Evolutionary conservation across 2,113 vertebrate species (phyloP).

Genomic region (Calidris pugnax): DNA sequence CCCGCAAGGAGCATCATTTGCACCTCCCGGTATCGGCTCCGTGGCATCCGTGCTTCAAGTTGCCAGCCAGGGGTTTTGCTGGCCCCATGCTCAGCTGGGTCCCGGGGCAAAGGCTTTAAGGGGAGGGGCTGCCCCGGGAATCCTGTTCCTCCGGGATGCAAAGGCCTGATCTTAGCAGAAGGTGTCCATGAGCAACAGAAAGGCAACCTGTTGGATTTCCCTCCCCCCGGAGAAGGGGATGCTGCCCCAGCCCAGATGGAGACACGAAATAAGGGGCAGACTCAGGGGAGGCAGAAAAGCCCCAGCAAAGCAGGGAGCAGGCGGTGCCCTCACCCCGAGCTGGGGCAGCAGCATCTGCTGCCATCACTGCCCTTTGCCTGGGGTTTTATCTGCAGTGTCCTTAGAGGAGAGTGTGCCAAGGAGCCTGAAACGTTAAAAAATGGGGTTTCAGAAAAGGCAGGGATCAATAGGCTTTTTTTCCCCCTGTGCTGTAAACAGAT

Average conservation of each 20-base stretch:
- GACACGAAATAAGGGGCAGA: neutral
- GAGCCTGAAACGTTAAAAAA: neutral
- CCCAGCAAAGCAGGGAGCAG: neutral
- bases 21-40: rapidly evolving
- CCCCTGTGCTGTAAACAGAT: neutral
- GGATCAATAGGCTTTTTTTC: neutral
- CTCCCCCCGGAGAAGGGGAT: neutral
- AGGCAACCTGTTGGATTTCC: neutral
- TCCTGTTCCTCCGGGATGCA: neutral
- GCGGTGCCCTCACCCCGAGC: neutral
- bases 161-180: neutral
- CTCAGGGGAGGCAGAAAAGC: neutral
- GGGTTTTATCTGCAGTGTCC: neutral
- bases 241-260: neutral
- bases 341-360: neutral
- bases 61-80: neutral
- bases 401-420: neutral
- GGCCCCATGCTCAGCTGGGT: neutral
- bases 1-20: neutral
- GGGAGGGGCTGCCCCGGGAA: neutral
- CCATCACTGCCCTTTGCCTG: neutral
- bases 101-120: neutral
- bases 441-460: neutral
- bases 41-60: rapidly evolving
- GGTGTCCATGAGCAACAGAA: neutral